Percentiles rank a stretch among this genome's conserved stretches.
These are phyloP conservation scores for Galerucella nymphaeae DNA, from an alignment of 2,888 invertebrate genomes.

Conservation along the genomic window DNA sequence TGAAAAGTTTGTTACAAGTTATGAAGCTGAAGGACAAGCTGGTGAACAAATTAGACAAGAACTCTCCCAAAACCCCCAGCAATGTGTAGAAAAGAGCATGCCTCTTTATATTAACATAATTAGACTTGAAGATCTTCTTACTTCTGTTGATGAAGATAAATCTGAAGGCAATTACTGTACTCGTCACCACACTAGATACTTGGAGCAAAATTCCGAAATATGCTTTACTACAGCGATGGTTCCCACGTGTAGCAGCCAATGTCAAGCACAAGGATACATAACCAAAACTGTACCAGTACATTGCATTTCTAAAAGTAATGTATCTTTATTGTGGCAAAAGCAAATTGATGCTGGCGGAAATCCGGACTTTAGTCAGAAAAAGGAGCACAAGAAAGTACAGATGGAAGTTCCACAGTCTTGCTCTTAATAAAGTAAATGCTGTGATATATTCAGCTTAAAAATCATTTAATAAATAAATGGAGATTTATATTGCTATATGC, in stretches of 20 bases:
- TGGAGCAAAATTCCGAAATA: constrained; percentile 66
- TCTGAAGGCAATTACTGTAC: constrained; percentile 45
- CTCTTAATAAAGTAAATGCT: constrained; percentile 5
- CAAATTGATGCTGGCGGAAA: constrained; percentile 66
- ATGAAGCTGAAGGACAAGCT: constrained; percentile 66
- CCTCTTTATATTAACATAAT: constrained; percentile 64
- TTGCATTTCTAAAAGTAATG: constrained; percentile 59
- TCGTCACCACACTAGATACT: constrained; percentile 67
- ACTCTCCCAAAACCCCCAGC: constrained; percentile 61
- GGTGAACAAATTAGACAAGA: constrained; percentile 55
- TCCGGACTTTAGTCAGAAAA: constrained; percentile 66
- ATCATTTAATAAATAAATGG: neutral
- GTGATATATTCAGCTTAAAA: neutral
- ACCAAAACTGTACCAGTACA: constrained; percentile 65
- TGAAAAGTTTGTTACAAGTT: constrained; percentile 70
- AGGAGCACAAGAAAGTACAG: constrained; percentile 57
- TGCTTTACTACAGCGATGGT: constrained; percentile 73
- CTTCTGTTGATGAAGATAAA: neutral
- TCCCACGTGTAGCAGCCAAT: constrained; percentile 67
- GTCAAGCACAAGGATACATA: constrained; percentile 57
- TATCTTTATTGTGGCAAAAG: constrained; percentile 57
- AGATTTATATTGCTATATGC: neutral
- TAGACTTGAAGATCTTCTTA: constrained; percentile 44
- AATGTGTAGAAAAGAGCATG: constrained; percentile 56
- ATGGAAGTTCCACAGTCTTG: constrained; percentile 59